Base-by-base conservation (phyloP, 23 tunicate genomes). In the Styela clava region DNA sequence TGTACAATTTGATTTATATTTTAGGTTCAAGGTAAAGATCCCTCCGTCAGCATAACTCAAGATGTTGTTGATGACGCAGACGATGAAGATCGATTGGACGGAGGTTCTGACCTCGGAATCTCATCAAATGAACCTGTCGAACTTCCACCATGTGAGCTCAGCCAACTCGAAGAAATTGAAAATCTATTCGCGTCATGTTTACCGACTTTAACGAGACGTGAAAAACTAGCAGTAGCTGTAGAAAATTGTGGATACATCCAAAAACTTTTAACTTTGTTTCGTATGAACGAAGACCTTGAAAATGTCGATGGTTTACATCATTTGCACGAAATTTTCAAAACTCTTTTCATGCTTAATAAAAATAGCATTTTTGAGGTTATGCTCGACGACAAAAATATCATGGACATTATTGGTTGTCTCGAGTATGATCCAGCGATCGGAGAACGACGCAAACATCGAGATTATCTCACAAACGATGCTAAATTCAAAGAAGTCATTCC, bases 21-120 rank as follows among this genome's bases (percentile, higher is more conserved):
- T 1, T 64, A 93, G 98, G 98, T 93, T 35, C 98, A 94, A 67
- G 98, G 98, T 44, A 88, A 89, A 79, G 98, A 94, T 76, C 98
- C 98, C 1, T 93, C 98, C 18, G 98, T 93, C 23, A 87, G 84
- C 19, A 93, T 93, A 67, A 93, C 98, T 20, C 98, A 93, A 61
- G 98, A 93, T 73, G 78, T 93, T 31, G 74, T 63, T 7, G 98
- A 88, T 62, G 97, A 87, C 33, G 97, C 68, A 3, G 97, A 91
- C 2, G 94, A 88, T 34, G 97, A 91, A 5, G 89, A 84, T 16
- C 86, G 82, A 22, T 33, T 79, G 24, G 56, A 68, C 23, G 72
- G 85, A 2, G 84, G 89, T 16, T 34, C 86, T 19, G 79, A 83
- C 18, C 85, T 85, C 28, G 91, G 88, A 61, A 79, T 86, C 69